These are phyloP conservation scores for Tubulanus polymorphus DNA, from an alignment of 2,888 invertebrate species.

Conservation along the genomic window DNA sequence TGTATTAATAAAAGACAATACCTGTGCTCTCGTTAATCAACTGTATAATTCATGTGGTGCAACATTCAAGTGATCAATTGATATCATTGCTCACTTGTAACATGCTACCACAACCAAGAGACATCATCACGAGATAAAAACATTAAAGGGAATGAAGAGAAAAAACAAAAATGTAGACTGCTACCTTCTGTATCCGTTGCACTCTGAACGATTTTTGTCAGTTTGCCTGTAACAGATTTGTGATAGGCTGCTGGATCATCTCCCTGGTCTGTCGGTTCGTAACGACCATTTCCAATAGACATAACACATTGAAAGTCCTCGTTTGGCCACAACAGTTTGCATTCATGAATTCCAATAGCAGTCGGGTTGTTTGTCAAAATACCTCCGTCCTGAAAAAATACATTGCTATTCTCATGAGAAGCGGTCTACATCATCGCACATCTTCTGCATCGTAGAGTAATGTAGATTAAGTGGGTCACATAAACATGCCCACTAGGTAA, in stretches of 20 bases:
- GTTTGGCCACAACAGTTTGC: constrained; percentile 75
- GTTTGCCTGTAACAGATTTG: constrained; percentile 70
- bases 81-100: too few species aligned
- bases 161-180: too few species aligned
- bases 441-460: too few species aligned
- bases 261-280: constrained; percentile 43
- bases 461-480: neutral
- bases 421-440: too few species aligned
- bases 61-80: too few species aligned
- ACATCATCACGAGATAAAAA: neutral
- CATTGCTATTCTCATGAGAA: too few species aligned
- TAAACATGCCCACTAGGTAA: neutral
- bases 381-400: constrained; percentile 70
- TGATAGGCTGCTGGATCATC: constrained; percentile 22
- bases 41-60: too few species aligned
- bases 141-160: too few species aligned
- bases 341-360: constrained; percentile 83
- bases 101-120: neutral
- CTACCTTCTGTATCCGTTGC: constrained; percentile 52
- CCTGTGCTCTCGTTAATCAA: too few species aligned
- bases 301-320: constrained; percentile 72
- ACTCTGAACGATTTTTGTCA: constrained; percentile 60
- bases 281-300: constrained; percentile 72
- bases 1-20: too few species aligned
- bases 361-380: constrained; percentile 84